A percentile compares a stretch with the other conserved stretches of the same genome.
Evolutionary conservation across 30 jellyfish, hydroid and myxozoan genomes (phyloP).

Genomic region (Mastigias papua): DNA sequence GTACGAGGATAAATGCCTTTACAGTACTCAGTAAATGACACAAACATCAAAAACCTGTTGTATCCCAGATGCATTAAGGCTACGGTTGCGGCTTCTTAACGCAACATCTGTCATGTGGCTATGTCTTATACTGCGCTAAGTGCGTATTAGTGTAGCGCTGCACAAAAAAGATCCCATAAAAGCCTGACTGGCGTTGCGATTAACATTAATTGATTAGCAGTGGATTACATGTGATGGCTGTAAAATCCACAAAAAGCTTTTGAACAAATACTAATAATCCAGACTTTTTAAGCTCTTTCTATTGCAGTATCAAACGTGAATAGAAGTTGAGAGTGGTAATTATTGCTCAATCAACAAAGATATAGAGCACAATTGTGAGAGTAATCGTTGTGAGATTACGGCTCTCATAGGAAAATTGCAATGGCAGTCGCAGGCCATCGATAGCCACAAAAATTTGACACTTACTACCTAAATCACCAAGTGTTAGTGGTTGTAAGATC

Average conservation of each 20-base stretch:
- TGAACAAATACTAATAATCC: slow-evolving; percentile 37
- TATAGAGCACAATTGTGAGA: slow-evolving; percentile 5
- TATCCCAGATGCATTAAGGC: too few relatives aligned
- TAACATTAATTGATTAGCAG: background rate
- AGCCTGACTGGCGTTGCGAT: background rate
- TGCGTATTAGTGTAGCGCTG: background rate
- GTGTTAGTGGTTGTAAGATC: slow-evolving; percentile 37
- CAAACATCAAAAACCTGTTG: too few relatives aligned
- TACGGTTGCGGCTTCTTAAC: too few relatives aligned
- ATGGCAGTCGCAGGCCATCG: background rate
- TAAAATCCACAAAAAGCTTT: slow-evolving; percentile 11
- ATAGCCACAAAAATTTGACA: slow-evolving; percentile 43
- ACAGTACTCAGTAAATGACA: too few relatives aligned
- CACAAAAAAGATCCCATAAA: background rate
- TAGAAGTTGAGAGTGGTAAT: slow-evolving; percentile 30
- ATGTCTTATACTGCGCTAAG: too few relatives aligned
- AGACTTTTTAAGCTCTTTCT: slow-evolving; percentile 11
- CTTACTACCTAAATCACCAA: slow-evolving; percentile 18
- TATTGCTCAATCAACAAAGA: slow-evolving; percentile 58
- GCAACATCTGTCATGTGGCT: too few relatives aligned
- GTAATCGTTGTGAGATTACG: slow-evolving; percentile 29
- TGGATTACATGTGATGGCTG: background rate
- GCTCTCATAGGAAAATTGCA: background rate
- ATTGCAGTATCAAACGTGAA: background rate
- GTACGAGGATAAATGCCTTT: too few relatives aligned